Percentiles rank a stretch among this genome's conserved stretches.
These are phyloP conservation scores for Phalacrocorax pelagicus DNA, from an alignment of 2,113 vertebrate genomes.

Conservation along the genomic window DNA sequence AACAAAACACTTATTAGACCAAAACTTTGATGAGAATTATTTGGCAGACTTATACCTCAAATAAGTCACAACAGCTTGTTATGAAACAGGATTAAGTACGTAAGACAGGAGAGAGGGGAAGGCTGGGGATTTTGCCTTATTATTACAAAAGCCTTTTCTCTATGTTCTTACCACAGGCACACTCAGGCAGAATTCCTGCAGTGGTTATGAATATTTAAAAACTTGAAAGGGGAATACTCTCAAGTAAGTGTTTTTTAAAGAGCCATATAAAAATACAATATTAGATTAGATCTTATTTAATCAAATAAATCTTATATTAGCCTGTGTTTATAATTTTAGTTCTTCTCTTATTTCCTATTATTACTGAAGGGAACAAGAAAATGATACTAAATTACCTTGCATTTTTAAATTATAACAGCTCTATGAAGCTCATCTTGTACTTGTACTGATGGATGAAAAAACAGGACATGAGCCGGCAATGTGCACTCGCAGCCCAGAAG, in stretches of 20 bases:
- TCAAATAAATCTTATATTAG: neutral
- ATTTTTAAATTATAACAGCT: neutral
- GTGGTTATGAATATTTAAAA: neutral
- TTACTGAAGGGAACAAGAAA: neutral
- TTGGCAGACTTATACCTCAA: neutral
- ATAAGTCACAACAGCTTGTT: neutral
- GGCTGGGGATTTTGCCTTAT: slow-evolving; percentile 4
- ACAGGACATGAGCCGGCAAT: too few species aligned
- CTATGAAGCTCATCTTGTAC: neutral
- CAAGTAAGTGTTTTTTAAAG: neutral
- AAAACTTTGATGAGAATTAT: neutral
- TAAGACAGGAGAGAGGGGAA: neutral
- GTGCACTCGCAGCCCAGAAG: too few species aligned
- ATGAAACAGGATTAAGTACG: slow-evolving; percentile 6
- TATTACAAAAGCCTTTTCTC: neutral
- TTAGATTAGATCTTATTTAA: neutral
- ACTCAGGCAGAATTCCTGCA: neutral
- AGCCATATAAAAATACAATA: neutral
- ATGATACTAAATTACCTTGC: neutral
- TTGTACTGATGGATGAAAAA: too few species aligned
- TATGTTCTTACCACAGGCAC: neutral
- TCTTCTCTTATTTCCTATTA: neutral
- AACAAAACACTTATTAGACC: neutral
- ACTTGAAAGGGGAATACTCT: neutral
- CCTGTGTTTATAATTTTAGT: neutral